Evolutionary conservation across 1,140 invertebrate species (phyloP).

Genomic region (Brachionus rotundiformis): DNA sequence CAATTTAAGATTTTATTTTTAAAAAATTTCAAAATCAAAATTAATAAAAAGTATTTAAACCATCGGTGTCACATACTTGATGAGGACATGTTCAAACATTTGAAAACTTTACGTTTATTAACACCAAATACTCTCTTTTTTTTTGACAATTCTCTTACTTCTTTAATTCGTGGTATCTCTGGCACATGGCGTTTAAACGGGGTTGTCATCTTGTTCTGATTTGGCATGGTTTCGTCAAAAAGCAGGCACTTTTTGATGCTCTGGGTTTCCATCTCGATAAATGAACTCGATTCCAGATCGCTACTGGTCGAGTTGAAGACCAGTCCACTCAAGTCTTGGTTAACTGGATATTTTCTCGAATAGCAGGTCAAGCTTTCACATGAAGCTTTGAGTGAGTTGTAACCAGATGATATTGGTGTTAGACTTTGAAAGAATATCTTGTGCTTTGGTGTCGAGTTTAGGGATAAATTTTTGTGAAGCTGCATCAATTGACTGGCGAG

Average conservation of each 20-base stretch:
- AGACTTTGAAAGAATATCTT: neutral
- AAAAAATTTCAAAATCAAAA: neutral
- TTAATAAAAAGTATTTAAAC: neutral
- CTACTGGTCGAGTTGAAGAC: slow-evolving; percentile 4
- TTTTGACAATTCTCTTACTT: neutral
- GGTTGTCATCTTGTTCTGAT: neutral
- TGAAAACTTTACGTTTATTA: neutral
- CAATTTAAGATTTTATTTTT: neutral
- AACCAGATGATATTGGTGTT: slow-evolving; percentile 3
- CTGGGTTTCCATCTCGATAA: neutral
- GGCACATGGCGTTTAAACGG: neutral
- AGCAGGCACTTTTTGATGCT: neutral
- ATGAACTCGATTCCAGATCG: neutral
- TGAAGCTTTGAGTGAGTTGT: slow-evolving; percentile 10
- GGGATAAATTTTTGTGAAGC: neutral
- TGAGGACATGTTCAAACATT: slow-evolving; percentile 21
- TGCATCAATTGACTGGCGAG: slow-evolving; percentile 1
- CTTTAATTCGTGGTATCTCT: slow-evolving; percentile 1
- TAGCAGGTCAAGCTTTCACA: neutral
- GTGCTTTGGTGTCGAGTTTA: neutral
- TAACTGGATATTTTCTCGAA: neutral
- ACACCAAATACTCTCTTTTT: neutral
- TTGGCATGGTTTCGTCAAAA: neutral
- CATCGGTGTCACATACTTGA: neutral
- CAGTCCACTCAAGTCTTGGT: neutral